Conservation (phyloP, 2,888 invertebrate species). For the Eledone cirrhosa region DNA sequence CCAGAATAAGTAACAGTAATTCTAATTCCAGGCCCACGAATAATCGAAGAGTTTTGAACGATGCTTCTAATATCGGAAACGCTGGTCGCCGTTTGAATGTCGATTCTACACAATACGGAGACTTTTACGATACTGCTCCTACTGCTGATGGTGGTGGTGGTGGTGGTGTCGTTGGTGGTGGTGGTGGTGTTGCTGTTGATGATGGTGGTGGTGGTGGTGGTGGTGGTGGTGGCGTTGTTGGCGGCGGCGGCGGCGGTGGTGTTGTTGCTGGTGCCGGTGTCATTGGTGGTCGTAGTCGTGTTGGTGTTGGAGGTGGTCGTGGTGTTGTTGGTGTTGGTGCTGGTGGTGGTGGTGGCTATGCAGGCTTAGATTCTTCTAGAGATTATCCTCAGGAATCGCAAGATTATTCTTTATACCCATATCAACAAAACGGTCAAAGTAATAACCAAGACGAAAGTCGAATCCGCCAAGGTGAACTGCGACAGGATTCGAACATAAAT, state of each 20-base stretch:
- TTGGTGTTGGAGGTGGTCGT: too few species aligned
- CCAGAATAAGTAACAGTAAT: not conserved
- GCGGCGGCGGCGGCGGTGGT: not conserved
- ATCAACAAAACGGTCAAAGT: not conserved
- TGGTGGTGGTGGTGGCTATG: not conserved
- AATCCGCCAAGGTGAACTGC: not conserved
- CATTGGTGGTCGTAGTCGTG: too few species aligned
- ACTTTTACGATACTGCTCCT: not conserved
- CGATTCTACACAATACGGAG: not conserved
- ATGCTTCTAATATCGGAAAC: not conserved
- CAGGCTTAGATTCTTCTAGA: not conserved
- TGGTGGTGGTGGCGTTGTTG: not conserved
- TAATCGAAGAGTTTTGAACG: not conserved
- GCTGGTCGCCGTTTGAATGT: not conserved
- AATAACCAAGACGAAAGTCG: not conserved
- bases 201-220: too few species aligned
- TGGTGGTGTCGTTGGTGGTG: not conserved
- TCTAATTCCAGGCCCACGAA: not conserved
- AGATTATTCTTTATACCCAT: constrained; percentile 22
- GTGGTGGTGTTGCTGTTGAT: too few species aligned
- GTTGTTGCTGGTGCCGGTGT: not conserved
- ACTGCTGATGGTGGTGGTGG: not conserved
- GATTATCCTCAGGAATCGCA: constrained; percentile 4
- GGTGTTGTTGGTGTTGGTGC: too few species aligned
- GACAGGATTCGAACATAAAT: not conserved